Evolutionary conservation across 2,888 invertebrate species (phyloP).

Genomic region (Trissolcus japonicus): DNA sequence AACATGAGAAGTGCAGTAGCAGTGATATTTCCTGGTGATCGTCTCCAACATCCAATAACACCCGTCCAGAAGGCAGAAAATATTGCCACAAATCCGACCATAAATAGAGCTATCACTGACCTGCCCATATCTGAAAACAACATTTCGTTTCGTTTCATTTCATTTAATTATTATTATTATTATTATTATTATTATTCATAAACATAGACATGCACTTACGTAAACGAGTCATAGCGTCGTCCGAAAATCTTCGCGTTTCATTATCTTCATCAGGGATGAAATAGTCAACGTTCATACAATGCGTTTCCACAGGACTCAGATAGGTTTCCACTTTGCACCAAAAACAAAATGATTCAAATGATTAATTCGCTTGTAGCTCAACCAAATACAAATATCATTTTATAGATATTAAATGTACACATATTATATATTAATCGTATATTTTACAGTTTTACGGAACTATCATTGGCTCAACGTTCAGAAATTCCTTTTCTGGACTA

Average conservation of each 20-base stretch:
- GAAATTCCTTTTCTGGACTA: conserved; percentile 61
- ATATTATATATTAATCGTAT: too few relatives aligned
- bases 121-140: conserved; percentile 86
- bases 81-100: conserved; percentile 92
- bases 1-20: conserved; percentile 94
- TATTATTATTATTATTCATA: too few relatives aligned
- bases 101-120: conserved; percentile 94
- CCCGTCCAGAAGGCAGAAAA: conserved; percentile 97
- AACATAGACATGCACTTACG: conserved; percentile 78
- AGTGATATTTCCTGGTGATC: conserved; percentile 94
- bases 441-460: neutral
- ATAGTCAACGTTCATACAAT: conserved; percentile 96
- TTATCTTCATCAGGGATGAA: conserved; percentile 93
- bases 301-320: conserved; percentile 93
- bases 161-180: too few relatives aligned
- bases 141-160: neutral
- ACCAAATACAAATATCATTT: too few relatives aligned
- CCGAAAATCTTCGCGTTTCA: conserved; percentile 86
- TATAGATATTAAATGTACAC: too few relatives aligned
- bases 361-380: too few relatives aligned
- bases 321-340: conserved; percentile 85
- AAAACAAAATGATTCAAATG: neutral
- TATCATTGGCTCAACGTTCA: neutral
- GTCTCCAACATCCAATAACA: conserved; percentile 96
- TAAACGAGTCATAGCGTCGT: conserved; percentile 89